Evolutionary conservation across 2,888 invertebrate species (phyloP), one percentile per base, ranked within the genome.

Genomic region (Coecobrya sp.): DNA sequence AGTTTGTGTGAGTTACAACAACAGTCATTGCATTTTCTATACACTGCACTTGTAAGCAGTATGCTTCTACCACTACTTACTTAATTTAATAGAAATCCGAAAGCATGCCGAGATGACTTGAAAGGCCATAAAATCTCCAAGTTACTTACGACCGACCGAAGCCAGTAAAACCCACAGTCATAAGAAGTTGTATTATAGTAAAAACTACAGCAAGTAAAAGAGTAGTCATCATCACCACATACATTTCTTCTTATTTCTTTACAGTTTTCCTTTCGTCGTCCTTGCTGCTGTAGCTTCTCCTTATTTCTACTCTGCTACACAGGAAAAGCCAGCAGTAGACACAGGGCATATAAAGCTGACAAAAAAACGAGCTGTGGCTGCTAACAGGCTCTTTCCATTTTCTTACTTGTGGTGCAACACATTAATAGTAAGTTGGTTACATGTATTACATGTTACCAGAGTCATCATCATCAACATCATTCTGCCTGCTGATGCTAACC

Each of bases 81-180:
- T 91, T 91, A 91, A 91, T 91, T 91, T 91, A 91, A 91, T 91
- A 91, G 91, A 91, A 91, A 90, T 90, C 86, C 91, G 68, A 91
- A 91, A 91, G 91, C 91, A 91, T 49, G 86, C 91, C 70, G 91
- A 86, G 91, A 86, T 91, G 91, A 91, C 91, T 91, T 91, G 91
- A 91, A 85, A 81, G 86, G 76, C 79, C 86, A 91, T 91, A 91
- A 91, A 91, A 86, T 86, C 86, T 86, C 86, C 86, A 86, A 91
- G 86, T 86, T 86, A 86, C 85, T 86, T 90, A 90, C 85, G 86
- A 90, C 79, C 79, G 76, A 86, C 81, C 86, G 59, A 85, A 59
- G 30, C 82, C 22, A 59, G 82, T 82, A 82, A 76, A 82, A 82
- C 59, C 82, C 82, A 82, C 82, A 55, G 82, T 82, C 25, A 36